Evolutionary conservation across 2,113 vertebrate genomes (phyloP).

Genomic region (Falcunculus frontatus): DNA sequence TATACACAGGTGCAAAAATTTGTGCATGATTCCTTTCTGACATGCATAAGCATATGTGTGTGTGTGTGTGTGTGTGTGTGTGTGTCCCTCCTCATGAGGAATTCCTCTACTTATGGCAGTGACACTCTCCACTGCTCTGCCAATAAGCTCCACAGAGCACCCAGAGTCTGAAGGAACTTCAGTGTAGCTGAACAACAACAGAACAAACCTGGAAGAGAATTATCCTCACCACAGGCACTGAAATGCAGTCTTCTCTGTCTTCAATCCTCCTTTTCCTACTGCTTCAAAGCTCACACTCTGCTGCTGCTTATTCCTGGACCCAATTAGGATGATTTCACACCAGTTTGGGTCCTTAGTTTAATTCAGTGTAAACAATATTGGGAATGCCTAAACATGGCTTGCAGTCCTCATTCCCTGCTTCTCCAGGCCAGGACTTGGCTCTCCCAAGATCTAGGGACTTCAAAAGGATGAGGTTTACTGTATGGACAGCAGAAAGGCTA

Average conservation of each 20-base stretch:
- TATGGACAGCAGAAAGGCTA: not conserved
- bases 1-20: not conserved
- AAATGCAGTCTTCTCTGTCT: not conserved
- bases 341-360: not conserved
- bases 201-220: not conserved
- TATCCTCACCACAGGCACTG: not conserved
- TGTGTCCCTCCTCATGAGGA: not conserved
- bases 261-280: not conserved
- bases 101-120: not conserved
- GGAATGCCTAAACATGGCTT: not conserved
- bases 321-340: not conserved
- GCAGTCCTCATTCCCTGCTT: not conserved
- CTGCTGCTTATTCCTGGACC: rapidly evolving
- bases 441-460: not conserved
- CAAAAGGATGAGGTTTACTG: not conserved
- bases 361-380: not conserved
- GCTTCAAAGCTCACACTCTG: not conserved
- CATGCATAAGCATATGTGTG: rapidly evolving
- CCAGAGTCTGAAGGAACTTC: not conserved
- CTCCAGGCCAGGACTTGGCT: not conserved
- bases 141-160: not conserved
- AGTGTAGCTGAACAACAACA: not conserved
- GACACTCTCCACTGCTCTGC: not conserved
- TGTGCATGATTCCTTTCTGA: not conserved
- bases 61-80: not conserved